These are phyloP conservation scores for Oreonectes daqikongensis DNA, from an alignment of 2,797 vertebrate species.

Conservation along the genomic window DNA sequence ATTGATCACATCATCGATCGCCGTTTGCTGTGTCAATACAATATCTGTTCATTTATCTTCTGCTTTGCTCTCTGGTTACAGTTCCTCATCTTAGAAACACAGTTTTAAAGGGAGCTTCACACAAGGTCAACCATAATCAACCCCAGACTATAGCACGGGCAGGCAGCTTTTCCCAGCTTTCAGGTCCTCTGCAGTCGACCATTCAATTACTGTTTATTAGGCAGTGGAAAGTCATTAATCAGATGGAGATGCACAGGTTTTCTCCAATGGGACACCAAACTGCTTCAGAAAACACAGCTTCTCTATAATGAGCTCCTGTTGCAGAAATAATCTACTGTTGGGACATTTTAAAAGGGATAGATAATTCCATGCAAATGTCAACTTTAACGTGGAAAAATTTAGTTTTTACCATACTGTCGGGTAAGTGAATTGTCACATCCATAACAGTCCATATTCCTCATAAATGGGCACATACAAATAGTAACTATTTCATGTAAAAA, in stretches of 20 bases:
- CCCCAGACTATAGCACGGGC: conserved; percentile 71
- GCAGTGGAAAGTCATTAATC: conserved; percentile 78
- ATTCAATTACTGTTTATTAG: conserved; percentile 84
- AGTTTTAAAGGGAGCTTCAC: conserved; percentile 72
- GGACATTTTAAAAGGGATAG: conserved; percentile 18
- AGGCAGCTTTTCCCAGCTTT: conserved; percentile 69
- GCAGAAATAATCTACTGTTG: conserved; percentile 53
- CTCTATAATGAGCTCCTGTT: conserved; percentile 67
- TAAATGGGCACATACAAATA: too few species aligned
- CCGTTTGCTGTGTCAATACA: conserved; percentile 68
- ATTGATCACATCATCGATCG: conserved; percentile 79
- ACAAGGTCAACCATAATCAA: conserved; percentile 81
- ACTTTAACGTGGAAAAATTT: too few species aligned
- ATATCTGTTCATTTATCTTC: conserved; percentile 74
- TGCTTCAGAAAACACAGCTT: conserved; percentile 60
- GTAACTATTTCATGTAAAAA: too few species aligned
- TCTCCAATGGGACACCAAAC: conserved; percentile 70
- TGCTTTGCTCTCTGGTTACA: conserved; percentile 69
- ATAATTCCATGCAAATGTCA: too few species aligned
- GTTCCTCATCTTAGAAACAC: conserved; percentile 69
- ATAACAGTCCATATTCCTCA: too few species aligned
- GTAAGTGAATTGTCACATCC: too few species aligned
- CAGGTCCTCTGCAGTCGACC: conserved; percentile 74
- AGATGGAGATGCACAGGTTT: conserved; percentile 74
- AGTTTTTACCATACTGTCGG: too few species aligned